Evolutionary conservation across 2,797 vertebrate genomes (phyloP).

Genomic region (Falco novaeseelandiae): DNA sequence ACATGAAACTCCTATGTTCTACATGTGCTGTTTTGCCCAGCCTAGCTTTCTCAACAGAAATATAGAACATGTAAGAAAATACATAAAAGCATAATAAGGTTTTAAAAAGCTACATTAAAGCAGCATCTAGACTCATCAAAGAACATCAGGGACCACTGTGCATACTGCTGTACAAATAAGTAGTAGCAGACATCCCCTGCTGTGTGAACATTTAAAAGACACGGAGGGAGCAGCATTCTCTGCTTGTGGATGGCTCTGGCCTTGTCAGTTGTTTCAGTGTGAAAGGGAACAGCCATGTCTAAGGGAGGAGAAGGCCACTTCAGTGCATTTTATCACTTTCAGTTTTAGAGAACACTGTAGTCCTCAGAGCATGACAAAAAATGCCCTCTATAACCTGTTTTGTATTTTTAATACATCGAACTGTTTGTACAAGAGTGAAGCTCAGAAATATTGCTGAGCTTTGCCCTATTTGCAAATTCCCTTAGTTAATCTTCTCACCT

Average conservation of each 20-base stretch:
- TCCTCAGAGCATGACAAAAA: neutral
- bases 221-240: neutral
- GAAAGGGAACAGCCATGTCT: neutral
- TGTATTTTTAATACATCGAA: neutral
- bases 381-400: neutral
- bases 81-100: neutral
- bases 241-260: neutral
- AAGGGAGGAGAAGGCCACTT: neutral
- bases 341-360: neutral
- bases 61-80: neutral
- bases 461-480: neutral
- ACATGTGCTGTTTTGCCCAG: neutral
- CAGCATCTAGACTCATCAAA: neutral
- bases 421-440: neutral
- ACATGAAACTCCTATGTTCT: neutral
- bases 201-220: neutral
- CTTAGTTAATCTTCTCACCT: neutral
- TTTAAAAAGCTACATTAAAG: neutral
- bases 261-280: neutral
- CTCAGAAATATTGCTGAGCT: neutral
- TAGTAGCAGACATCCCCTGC: neutral
- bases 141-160: neutral
- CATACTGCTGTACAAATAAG: neutral
- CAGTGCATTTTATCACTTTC: neutral
- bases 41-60: neutral